A percentile compares a stretch with the other conserved stretches of the same genome.
phyloP scores from a whole-genome alignment of 2,113 vertebrate genomes.

The Rhizomys pruinosus region DNA sequence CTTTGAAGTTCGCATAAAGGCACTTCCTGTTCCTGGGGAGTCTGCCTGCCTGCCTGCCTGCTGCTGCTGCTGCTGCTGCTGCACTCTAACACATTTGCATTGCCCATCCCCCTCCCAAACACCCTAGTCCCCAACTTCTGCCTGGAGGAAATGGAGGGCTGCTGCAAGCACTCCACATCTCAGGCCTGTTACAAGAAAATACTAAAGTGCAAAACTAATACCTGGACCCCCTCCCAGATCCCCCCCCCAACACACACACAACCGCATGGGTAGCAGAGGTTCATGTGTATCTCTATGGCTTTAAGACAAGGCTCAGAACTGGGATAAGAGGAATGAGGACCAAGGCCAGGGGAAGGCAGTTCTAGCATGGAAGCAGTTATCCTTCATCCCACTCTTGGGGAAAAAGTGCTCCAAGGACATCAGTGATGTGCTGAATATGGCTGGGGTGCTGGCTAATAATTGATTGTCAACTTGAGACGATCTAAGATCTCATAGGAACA shows the following conservation, averaged over 20 bases:
- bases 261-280: background rate
- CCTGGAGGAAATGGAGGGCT: background rate
- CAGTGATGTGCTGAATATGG: background rate
- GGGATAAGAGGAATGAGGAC: background rate
- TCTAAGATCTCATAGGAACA: background rate
- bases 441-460: background rate
- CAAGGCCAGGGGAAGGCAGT: background rate
- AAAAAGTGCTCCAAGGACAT: background rate
- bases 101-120: background rate
- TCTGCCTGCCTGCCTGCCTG: background rate
- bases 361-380: fast-evolving
- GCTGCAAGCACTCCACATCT: background rate
- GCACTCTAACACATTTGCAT: background rate
- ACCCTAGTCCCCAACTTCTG: background rate
- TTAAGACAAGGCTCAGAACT: background rate
- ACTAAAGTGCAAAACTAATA: background rate
- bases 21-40: conserved; percentile 34
- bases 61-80: background rate
- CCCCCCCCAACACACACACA: no score
- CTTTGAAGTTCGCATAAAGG: conserved; percentile 19
- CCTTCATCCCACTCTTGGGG: background rate
- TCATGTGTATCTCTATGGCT: background rate
- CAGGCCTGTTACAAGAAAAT: background rate
- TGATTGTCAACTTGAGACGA: background rate
- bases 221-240: background rate